Evolutionary conservation across 2,113 vertebrate genomes (phyloP), one percentile per base, ranked within the genome.

Genomic region (Chrysochloris asiatica): DNA sequence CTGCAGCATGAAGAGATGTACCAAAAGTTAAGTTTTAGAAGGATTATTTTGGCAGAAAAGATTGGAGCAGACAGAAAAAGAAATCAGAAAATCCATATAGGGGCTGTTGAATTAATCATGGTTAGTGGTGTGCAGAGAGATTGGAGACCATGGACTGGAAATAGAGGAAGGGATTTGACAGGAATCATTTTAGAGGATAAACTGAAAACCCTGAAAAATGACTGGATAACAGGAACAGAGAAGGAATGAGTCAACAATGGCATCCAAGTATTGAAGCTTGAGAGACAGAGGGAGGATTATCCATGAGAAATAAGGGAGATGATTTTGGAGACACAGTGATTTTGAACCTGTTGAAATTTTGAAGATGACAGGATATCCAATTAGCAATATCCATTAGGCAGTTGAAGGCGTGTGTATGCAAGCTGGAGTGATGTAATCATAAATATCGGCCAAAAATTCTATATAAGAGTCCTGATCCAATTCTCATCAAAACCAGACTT

Each of bases 21-120:
- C 47, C 86, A 89, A 88, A 90, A 67, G 36, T 81, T 30, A 92
- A 88, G 52, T 81, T 88, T 67, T 78, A 77, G 83, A 88, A 88
- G 67, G 61, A 75, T 86, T 91, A 47, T 82, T 89, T 48, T 87
- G 41, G 52, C 28, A 82, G 16, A 33, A 85, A 83, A 67, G 52
- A 87, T 5, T 78, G 48, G 45, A 84, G 33, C 43, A 83, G 36
- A 92, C 33, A 21, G 28, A 79, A 59, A 86, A 89, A 33, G 75
- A 82, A n/a, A n/a, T n/a, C 79, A n/a, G 30, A 86, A 88, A 56
- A 90, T 43, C n/a, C 36, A 92, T 28, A n/a, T 8, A 69, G 48
- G 73, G 52, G 77, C 50, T 77, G 48, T 11, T 47, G 47, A 73
- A 79, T 48, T 45, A 82, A 89, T 61, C 48, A n/a, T 92, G 79